A percentile compares a stretch with the other conserved stretches of the same genome.
Conservation (phyloP, 92 coral and sea anemone species). For the Heliopora coerulea region DNA sequence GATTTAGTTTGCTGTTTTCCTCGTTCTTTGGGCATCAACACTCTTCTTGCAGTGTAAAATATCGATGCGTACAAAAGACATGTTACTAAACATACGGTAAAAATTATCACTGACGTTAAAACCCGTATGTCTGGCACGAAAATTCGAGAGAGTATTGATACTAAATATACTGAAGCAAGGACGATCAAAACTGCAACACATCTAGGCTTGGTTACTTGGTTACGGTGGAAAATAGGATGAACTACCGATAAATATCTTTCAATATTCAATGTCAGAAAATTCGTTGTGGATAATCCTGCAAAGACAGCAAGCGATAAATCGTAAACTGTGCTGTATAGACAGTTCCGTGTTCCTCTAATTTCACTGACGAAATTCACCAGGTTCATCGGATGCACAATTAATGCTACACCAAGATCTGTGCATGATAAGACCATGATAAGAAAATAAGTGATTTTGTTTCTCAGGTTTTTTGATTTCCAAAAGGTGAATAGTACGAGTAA, state of each 20-base stretch:
- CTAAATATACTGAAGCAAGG: not conserved
- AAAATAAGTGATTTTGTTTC: conserved; percentile 2
- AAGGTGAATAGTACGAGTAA: not conserved
- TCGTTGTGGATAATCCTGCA: conserved; percentile 9
- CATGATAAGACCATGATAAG: conserved; percentile 11
- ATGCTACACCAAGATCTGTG: conserved; percentile 8
- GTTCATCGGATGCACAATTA: not conserved
- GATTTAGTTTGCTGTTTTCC: not conserved
- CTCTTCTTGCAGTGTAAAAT: not conserved
- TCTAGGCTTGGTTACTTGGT: not conserved
- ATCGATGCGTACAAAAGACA: not conserved
- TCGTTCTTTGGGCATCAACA: too few relatives aligned
- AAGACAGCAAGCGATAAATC: not conserved
- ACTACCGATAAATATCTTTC: conserved; percentile 20
- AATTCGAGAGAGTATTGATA: not conserved
- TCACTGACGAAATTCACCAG: conserved; percentile 13
- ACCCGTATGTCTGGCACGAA: not conserved
- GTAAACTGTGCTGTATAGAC: not conserved
- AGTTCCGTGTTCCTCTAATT: conserved; percentile 4
- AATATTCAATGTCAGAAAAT: conserved; percentile 4
- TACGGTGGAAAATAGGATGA: conserved; percentile 6
- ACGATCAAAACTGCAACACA: not conserved
- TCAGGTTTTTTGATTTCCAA: conserved; percentile 6
- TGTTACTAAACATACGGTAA: not conserved
- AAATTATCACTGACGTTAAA: not conserved